Evolutionary conservation across 2,113 vertebrate species (phyloP).

Genomic region (Herpailurus yagouaroundi): DNA sequence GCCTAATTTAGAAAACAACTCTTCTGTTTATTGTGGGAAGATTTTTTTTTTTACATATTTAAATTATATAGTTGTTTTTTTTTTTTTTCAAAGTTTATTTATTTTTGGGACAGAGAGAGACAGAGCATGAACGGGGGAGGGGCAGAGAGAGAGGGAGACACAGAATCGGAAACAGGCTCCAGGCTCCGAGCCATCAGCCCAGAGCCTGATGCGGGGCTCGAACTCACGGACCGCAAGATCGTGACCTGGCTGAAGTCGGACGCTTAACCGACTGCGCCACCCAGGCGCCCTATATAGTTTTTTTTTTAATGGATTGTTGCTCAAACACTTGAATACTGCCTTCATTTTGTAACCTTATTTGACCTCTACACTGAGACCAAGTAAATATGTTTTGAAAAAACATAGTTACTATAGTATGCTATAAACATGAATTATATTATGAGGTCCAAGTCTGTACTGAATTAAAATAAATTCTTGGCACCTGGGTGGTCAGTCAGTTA

Average conservation of each 20-base stretch:
- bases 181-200: too few relatives aligned
- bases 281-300: too few relatives aligned
- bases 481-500: too few relatives aligned
- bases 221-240: too few relatives aligned
- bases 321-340: not conserved
- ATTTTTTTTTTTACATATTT: slow-evolving; percentile 17
- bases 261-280: too few relatives aligned
- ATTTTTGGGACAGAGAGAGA: too few relatives aligned
- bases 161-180: too few relatives aligned
- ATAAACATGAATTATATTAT: not conserved
- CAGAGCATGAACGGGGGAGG: too few relatives aligned
- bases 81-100: too few relatives aligned
- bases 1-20: slow-evolving; percentile 21
- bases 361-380: slow-evolving; percentile 3
- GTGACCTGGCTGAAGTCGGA: too few relatives aligned
- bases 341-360: slow-evolving; percentile 38
- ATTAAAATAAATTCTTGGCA: not conserved
- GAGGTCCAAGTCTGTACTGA: not conserved
- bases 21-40: not conserved
- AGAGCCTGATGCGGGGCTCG: too few relatives aligned
- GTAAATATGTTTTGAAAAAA: slow-evolving; percentile 55
- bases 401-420: not conserved
- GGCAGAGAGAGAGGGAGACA: too few relatives aligned
- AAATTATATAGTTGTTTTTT: not conserved
- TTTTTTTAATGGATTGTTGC: slow-evolving; percentile 19